phyloP scores from a whole-genome alignment of 2,888 invertebrate genomes.

The Pediacus dermestoides region DNA sequence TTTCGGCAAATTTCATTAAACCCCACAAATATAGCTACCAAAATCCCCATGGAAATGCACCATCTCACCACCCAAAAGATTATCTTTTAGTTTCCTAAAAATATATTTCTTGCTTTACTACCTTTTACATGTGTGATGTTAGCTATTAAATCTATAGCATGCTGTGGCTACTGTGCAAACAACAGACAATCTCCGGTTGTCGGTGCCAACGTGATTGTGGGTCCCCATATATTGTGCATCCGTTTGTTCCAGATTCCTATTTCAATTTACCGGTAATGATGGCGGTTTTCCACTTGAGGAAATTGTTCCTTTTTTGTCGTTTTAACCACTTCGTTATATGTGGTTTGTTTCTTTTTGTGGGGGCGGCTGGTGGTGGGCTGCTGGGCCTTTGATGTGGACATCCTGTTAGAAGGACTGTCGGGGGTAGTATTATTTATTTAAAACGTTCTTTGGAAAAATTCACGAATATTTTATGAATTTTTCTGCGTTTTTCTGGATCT shows the following conservation, averaged over 20 bases:
- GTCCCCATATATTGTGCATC: slow-evolving; percentile 22
- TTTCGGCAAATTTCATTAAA: no score
- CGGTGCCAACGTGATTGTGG: slow-evolving; percentile 32
- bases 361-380: slow-evolving; percentile 15
- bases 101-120: no score
- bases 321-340: slow-evolving; percentile 30
- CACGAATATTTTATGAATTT: no score
- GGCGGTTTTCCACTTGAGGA: slow-evolving; percentile 17
- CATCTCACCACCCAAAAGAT: no score
- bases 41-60: no score
- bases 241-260: slow-evolving; percentile 23
- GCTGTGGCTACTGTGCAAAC: slow-evolving; percentile 41
- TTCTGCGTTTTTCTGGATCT: no score
- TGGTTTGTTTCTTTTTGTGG: slow-evolving; percentile 25
- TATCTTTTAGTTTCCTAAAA: no score
- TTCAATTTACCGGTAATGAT: slow-evolving; percentile 23
- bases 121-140: no score
- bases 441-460: no score
- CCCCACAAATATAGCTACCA: no score
- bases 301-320: slow-evolving; percentile 14
- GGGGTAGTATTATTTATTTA: no score
- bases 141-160: slow-evolving; percentile 38
- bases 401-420: no score
- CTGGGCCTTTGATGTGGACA: background rate
- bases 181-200: slow-evolving; percentile 47